A percentile compares a stretch with the other conserved stretches of the same genome.
Conservation (phyloP, 2,797 vertebrate genomes). For the Sebastes umbrosus region DNA sequence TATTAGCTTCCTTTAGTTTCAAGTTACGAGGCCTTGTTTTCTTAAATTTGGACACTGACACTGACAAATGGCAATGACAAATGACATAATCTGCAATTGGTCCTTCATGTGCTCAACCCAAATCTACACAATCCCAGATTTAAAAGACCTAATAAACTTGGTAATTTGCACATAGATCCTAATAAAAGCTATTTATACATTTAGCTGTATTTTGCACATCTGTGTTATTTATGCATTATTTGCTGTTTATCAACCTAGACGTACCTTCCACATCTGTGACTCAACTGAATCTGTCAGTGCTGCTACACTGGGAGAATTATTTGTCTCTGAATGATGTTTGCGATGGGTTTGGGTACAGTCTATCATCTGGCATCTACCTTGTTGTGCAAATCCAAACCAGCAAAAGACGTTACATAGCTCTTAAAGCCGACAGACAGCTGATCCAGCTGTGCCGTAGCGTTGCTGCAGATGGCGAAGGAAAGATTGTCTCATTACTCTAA, state of each 20-base stretch:
- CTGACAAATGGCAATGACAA: background rate
- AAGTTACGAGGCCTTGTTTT: background rate
- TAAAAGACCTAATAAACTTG: background rate
- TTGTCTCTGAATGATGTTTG: slow-evolving; percentile 1
- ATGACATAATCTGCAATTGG: background rate
- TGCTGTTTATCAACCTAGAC: slow-evolving; percentile 9
- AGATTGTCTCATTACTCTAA: background rate
- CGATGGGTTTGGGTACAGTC: background rate
- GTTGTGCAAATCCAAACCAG: background rate
- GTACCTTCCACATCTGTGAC: slow-evolving; percentile 59
- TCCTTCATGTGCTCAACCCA: no score
- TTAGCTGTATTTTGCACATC: slow-evolving; percentile 44
- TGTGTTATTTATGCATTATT: slow-evolving; percentile 59
- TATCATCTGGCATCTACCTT: background rate
- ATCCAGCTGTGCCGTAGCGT: background rate
- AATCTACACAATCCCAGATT: background rate
- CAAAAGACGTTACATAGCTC: background rate
- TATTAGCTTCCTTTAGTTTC: background rate
- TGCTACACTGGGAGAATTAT: background rate
- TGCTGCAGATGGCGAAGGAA: background rate
- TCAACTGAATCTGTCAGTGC: background rate
- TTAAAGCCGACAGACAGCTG: background rate
- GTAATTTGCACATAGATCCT: background rate
- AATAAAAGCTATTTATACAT: background rate
- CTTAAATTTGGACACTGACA: background rate